Conservation (phyloP, 2,888 invertebrate species). For the Pollenia labialis region DNA sequence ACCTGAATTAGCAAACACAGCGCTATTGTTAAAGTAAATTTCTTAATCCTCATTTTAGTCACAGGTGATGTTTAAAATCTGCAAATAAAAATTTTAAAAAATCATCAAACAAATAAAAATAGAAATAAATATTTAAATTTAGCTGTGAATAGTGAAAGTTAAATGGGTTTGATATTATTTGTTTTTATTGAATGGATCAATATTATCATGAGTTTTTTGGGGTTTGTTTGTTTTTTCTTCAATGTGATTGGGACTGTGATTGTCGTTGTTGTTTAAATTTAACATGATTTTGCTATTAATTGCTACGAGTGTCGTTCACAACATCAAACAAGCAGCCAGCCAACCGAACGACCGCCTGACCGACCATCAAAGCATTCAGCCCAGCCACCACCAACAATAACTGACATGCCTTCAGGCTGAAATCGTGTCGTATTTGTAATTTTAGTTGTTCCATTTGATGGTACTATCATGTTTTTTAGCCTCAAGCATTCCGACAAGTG, state of each 20-base stretch:
- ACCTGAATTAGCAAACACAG: conserved; percentile 83
- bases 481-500: conserved; percentile 25
- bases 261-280: conserved; percentile 31
- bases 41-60: conserved; percentile 79
- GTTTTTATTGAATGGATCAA: conserved; percentile 59
- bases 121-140: conserved; percentile 57
- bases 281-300: conserved; percentile 70
- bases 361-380: conserved; percentile 2
- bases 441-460: conserved; percentile 21
- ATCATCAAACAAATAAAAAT: conserved; percentile 25
- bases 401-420: conserved; percentile 28
- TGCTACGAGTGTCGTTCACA: conserved; percentile 56
- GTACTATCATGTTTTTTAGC: conserved; percentile 37
- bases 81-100: conserved; percentile 51
- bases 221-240: conserved; percentile 15
- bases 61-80: conserved; percentile 57
- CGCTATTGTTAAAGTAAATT: conserved; percentile 82
- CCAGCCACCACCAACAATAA: not conserved
- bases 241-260: conserved; percentile 14
- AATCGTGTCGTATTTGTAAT: conserved; percentile 26
- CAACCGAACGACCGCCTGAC: not conserved
- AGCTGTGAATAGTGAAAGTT: conserved; percentile 70
- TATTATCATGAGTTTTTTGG: conserved; percentile 34
- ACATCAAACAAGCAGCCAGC: conserved; percentile 13
- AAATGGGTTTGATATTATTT: conserved; percentile 35